These are phyloP conservation scores for Meda fulgida DNA, from an alignment of 2,797 vertebrate species.

Conservation along the genomic window DNA sequence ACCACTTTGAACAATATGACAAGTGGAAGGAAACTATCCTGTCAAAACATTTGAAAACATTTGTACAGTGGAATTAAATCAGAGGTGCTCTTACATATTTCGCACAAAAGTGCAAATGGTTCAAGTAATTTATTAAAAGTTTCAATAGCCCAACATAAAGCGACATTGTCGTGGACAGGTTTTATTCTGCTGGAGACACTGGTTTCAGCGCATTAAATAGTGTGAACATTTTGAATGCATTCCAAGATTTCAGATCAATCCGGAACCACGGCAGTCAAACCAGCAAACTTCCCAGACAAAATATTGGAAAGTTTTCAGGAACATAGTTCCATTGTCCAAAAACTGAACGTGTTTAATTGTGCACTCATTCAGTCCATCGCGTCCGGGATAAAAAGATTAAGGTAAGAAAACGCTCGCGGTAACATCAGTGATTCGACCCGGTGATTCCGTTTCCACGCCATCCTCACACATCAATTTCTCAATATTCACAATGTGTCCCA, in stretches of 20 bases:
- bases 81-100: neutral
- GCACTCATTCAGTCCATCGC: neutral
- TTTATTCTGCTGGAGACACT: neutral
- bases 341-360: neutral
- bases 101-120: neutral
- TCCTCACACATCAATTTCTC: neutral
- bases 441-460: neutral
- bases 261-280: neutral
- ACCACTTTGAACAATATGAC: neutral
- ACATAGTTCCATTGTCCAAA: neutral
- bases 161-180: too few species aligned
- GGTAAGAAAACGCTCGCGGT: conserved; percentile 4
- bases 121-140: neutral
- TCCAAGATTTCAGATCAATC: conserved; percentile 29
- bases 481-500: neutral
- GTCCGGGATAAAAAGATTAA: conserved; percentile 5
- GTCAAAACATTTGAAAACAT: neutral
- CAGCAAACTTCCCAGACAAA: neutral
- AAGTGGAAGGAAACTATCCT: neutral
- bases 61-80: neutral
- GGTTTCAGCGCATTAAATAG: conserved; percentile 11
- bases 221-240: conserved; percentile 20
- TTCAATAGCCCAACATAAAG: neutral
- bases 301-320: neutral
- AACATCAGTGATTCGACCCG: neutral